phyloP scores from a whole-genome alignment of 2,113 vertebrate genomes.

The Cnemophilus loriae region DNA sequence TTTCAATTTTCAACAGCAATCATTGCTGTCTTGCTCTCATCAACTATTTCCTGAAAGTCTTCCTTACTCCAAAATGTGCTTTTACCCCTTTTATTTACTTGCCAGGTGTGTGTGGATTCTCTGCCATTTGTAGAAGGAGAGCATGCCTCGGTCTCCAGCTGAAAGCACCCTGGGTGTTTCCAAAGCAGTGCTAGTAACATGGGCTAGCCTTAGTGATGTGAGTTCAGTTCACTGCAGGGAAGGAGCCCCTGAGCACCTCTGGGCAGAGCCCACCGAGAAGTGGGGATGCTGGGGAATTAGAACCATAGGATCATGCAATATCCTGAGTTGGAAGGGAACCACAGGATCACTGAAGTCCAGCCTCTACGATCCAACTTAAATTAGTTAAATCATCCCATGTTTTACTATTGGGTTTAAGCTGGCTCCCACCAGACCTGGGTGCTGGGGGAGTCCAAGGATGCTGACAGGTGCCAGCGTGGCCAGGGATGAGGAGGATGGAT shows the following conservation, averaged over 20 bases:
- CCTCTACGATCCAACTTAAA: not conserved
- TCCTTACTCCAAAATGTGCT: not conserved
- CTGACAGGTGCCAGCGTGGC: accelerated
- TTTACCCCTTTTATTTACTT: not conserved
- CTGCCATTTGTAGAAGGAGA: not conserved
- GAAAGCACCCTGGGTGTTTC: not conserved
- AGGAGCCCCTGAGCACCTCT: not conserved
- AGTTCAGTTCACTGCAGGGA: not conserved
- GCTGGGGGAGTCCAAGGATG: not conserved
- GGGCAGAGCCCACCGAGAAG: not conserved
- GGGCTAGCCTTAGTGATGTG: accelerated
- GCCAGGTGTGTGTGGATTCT: not conserved
- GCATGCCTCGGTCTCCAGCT: not conserved
- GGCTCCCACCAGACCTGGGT: not conserved
- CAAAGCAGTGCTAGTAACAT: not conserved
- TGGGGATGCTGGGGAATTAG: not conserved
- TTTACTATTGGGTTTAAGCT: accelerated
- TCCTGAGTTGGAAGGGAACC: not conserved
- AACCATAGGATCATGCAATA: not conserved
- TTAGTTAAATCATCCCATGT: not conserved
- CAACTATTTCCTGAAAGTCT: not conserved
- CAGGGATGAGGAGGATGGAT: not conserved
- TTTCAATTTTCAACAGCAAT: not conserved
- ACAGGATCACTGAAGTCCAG: not conserved
- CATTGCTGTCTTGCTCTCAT: not conserved